Evolutionary conservation across 1,140 invertebrate genomes (phyloP), one percentile per base, ranked within the genome.

Genomic region (Cydia splendana): DNA sequence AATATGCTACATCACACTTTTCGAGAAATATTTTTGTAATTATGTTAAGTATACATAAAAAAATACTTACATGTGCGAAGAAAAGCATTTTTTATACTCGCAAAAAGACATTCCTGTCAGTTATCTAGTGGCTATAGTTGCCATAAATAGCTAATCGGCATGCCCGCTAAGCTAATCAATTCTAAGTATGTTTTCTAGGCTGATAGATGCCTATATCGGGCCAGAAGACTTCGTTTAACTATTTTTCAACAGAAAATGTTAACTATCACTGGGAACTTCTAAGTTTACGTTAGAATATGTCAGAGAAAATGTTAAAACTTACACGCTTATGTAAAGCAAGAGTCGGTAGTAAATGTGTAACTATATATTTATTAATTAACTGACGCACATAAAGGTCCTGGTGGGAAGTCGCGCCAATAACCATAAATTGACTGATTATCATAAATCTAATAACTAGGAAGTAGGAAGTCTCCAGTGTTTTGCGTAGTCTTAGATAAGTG

Each of bases 351-450:
- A 53, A n/a, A 6, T 7, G 12, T 18, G 51, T 53, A 53, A n/a
- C 51, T 53, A n/a, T 18, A n/a, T 53, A 24, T 24, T 24, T 24
- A 24, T 24, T 24, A n/a, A 53, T 53, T 53, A n/a, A 18, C n/a
- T 53, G 51, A 18, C 51, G 51, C 51, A 51, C 48, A 53, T 53
- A 53, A 53, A 53, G 51, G n/a, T 53, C n/a, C 51, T 18, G 4
- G 4, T 18, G n/a, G n/a, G 48, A 51, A 13, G 12, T 51, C 48
- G 4, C 3, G 13, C n/a, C 51, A 53, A 53, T 18, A 18, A 53
- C 51, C 51, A 71, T 71, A 71, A 71, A 71, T 71, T 71, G 7
- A 42, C n/a, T 18, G 28, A 71, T 71, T 71, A 71, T 71, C 67
- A 38, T 38, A 71, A 20, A 62, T 62, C 65, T n/a, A 65, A 71